Evolutionary conservation across 1,140 invertebrate genomes (phyloP).

Genomic region (Agraylea sexmaculata): DNA sequence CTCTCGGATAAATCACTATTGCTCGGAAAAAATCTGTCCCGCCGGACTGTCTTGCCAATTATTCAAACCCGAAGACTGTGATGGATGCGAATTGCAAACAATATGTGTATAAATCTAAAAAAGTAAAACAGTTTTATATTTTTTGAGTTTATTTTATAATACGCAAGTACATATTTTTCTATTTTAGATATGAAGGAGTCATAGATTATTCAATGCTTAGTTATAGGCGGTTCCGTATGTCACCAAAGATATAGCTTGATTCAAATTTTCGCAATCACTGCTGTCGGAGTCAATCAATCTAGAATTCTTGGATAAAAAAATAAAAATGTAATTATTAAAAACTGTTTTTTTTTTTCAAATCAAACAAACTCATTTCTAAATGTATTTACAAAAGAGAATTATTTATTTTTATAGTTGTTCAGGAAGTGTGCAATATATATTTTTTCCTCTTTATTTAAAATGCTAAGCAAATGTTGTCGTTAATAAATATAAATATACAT

Average conservation of each 20-base stretch:
- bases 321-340: neutral
- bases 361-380: no score
- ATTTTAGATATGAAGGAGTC: neutral
- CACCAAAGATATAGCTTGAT: slow-evolving; percentile 18
- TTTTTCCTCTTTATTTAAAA: no score
- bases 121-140: neutral
- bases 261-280: slow-evolving; percentile 20
- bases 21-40: slow-evolving; percentile 15
- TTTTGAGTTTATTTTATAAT: neutral
- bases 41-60: slow-evolving; percentile 10
- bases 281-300: slow-evolving; percentile 20
- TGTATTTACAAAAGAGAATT: no score
- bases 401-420: no score
- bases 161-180: neutral
- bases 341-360: no score
- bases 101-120: slow-evolving; percentile 9
- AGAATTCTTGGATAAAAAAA: slow-evolving; percentile 15
- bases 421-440: no score
- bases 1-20: slow-evolving; percentile 8
- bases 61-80: slow-evolving; percentile 17
- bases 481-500: no score
- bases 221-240: slow-evolving; percentile 17
- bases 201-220: slow-evolving; percentile 1
- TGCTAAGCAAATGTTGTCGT: no score
- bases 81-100: slow-evolving; percentile 15